Base-by-base conservation (phyloP, 2,797 vertebrate genomes). In the Geotrypetes seraphini region DNA sequence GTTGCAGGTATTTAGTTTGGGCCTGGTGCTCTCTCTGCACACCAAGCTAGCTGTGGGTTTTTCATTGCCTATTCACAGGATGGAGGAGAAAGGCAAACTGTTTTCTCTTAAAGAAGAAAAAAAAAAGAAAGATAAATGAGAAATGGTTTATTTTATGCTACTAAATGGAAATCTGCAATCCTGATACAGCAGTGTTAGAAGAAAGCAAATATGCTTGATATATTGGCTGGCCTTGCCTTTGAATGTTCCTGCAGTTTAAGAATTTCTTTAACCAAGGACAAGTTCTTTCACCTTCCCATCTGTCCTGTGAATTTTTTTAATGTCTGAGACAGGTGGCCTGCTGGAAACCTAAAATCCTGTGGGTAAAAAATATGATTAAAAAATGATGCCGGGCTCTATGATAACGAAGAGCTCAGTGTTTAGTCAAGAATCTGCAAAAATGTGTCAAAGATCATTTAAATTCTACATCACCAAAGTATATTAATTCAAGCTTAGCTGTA, bases 331-430 rank as follows among this genome's bases (percentile, higher is more conserved):
- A 89, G 86, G 87, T 89, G 85, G 86, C 75, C 64, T 78, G 77
- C 75, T 80, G 69, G 78, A 81, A 78, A 80, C 67, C 72, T 76
- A 75, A 79, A 78, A 74, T 58, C 80, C 84, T 79, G 68, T 66
- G 86, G 82, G 83, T 84, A 78, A 72, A 65, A 81, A 73, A 82
- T 81, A 78, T 88, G 84, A 93, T 91, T 85, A 88, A 87, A 85
- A 85, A 83, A 69, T 80, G 74, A 80, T 73, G 81, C 70, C 75
- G 75, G 60, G 52, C 53, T 74, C 63, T 51, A 75, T 33, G 55
- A 78, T 71, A 75, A 78, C 75, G 69, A 81, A 62, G 62, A 71
- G 57, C 59, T 50, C 52, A 67, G 45, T 64, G 60, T 65, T 70
- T 68, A 63, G 66, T 64, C 47, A 64, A 59, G 45, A 75, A 65